Evolutionary conservation across 92 coral and sea anemone genomes (phyloP).

Genomic region (Heteractis magnifica): DNA sequence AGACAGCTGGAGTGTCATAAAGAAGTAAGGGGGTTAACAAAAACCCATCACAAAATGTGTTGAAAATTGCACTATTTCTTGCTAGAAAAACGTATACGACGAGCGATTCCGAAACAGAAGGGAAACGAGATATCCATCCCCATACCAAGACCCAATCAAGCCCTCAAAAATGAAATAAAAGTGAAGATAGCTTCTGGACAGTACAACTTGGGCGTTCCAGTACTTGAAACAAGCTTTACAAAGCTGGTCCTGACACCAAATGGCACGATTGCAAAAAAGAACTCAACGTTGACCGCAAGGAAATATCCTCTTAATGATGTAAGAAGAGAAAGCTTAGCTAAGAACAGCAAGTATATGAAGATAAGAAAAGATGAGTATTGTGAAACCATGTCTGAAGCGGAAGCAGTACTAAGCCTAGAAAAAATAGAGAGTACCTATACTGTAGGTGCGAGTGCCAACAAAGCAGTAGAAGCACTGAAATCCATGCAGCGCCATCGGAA

Average conservation of each 20-base stretch:
- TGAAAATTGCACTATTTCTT: background rate
- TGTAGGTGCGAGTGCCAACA: no score
- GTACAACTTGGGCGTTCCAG: conserved; percentile 18
- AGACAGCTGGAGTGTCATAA: no score
- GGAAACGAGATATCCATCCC: conserved; percentile 21
- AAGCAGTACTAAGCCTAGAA: no score
- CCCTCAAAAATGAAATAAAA: conserved; percentile 9
- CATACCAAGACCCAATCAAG: conserved; percentile 1
- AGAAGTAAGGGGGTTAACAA: no score
- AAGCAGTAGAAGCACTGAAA: no score
- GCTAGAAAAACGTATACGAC: conserved; percentile 11
- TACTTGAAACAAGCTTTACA: conserved; percentile 6
- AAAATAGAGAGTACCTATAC: no score
- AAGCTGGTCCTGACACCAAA: background rate
- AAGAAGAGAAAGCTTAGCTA: conserved; percentile 9
- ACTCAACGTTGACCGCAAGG: background rate
- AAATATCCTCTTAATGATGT: conserved; percentile 18
- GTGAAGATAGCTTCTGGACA: conserved; percentile 12
- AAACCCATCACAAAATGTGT: no score
- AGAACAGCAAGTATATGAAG: background rate
- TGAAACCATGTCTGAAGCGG: background rate
- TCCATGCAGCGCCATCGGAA: no score
- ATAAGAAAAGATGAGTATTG: background rate
- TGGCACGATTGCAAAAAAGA: background rate
- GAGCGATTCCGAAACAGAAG: conserved; percentile 18